These are phyloP conservation scores for Pheosia tremula DNA, from an alignment of 2,888 invertebrate species.

Conservation along the genomic window DNA sequence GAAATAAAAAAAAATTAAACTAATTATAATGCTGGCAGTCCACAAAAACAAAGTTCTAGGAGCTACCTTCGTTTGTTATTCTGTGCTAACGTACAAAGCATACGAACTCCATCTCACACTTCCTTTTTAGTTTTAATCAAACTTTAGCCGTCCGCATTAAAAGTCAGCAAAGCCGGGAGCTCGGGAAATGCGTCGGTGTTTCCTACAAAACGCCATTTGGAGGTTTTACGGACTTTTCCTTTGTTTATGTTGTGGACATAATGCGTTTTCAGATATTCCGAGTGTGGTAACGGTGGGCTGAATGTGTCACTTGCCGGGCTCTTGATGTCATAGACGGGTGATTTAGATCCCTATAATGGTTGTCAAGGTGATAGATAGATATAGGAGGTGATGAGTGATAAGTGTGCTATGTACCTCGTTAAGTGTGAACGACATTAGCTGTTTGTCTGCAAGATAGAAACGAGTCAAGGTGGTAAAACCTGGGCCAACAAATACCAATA, in stretches of 20 bases:
- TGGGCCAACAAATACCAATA: too few species aligned
- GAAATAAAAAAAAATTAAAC: too few species aligned
- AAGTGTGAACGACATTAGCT: too few species aligned
- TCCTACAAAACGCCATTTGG: conserved; percentile 1
- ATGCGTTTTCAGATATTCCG: background rate
- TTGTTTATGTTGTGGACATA: conserved; percentile 1
- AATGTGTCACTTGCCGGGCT: background rate
- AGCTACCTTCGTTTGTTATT: background rate
- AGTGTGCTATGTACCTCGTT: too few species aligned
- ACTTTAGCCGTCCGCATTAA: background rate
- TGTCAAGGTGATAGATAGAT: background rate
- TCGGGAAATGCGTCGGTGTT: background rate
- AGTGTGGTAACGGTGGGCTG: background rate
- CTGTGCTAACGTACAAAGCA: background rate
- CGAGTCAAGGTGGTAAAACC: too few species aligned
- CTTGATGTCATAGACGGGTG: background rate
- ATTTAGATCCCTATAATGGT: background rate
- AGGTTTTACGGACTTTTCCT: background rate
- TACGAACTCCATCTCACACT: background rate
- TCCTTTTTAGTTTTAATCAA: conserved; percentile 1
- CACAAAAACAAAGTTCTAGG: background rate
- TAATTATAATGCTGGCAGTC: too few species aligned
- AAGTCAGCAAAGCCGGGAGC: background rate
- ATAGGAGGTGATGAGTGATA: background rate
- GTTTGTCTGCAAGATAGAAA: too few species aligned